Percentiles rank a stretch among this genome's conserved stretches.
These are phyloP conservation scores for Spinus olivaceus DNA, from an alignment of 2,797 vertebrate species.

Conservation along the genomic window DNA sequence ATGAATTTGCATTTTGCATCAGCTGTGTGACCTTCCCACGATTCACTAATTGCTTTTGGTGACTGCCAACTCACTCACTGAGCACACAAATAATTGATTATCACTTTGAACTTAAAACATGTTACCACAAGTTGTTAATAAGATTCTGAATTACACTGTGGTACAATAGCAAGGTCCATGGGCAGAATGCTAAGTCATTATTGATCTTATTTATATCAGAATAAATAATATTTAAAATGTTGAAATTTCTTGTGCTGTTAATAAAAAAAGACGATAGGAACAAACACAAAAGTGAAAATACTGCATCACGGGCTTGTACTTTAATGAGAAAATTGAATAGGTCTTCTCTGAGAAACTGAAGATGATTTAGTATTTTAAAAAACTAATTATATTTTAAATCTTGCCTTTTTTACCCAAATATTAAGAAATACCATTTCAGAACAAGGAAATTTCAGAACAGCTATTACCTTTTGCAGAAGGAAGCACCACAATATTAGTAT, in stretches of 20 bases:
- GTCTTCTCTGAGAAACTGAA: neutral
- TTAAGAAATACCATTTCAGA: neutral
- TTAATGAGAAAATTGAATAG: neutral
- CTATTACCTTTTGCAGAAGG: neutral
- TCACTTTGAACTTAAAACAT: neutral
- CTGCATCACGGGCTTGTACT: neutral
- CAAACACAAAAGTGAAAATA: neutral
- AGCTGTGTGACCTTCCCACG: neutral
- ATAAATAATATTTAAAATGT: neutral
- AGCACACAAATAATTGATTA: neutral
- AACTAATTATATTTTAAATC: neutral
- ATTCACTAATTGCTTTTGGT: neutral
- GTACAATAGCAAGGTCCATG: neutral
- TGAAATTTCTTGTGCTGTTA: neutral
- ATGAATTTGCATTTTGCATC: neutral
- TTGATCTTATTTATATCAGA: neutral
- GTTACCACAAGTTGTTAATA: neutral
- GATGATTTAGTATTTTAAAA: neutral
- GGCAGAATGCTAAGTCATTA: neutral
- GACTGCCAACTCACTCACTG: neutral
- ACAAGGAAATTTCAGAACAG: neutral
- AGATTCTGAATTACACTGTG: neutral
- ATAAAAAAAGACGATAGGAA: neutral
- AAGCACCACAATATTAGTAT: neutral
- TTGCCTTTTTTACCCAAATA: neutral